These are phyloP conservation scores for Echeneis naucrates DNA, from an alignment of 2,797 vertebrate genomes.

Conservation along the genomic window DNA sequence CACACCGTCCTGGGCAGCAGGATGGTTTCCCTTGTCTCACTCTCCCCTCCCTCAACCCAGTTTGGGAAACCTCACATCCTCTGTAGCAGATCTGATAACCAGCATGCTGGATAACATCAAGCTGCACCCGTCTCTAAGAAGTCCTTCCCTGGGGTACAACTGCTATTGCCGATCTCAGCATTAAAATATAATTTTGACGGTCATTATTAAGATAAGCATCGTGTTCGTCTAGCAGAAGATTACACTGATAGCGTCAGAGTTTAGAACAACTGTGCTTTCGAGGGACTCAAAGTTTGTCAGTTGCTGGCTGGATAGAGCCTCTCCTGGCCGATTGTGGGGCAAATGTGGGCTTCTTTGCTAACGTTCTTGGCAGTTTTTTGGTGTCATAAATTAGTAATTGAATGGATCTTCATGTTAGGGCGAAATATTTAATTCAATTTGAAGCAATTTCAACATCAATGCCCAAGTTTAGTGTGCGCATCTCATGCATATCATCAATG, in stretches of 20 bases:
- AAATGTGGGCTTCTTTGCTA: neutral
- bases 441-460: neutral
- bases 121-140: conserved; percentile 64
- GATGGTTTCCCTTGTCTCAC: conserved; percentile 24
- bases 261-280: conserved; percentile 71
- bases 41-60: conserved; percentile 31
- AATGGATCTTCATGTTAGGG: neutral
- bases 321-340: conserved; percentile 29
- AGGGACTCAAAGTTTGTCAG: conserved; percentile 61
- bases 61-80: conserved; percentile 62
- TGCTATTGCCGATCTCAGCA: conserved; percentile 74
- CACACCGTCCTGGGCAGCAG: conserved; percentile 16
- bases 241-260: conserved; percentile 58
- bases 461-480: neutral
- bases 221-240: conserved; percentile 70
- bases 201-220: conserved; percentile 78
- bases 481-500: neutral
- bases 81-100: conserved; percentile 76
- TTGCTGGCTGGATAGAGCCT: conserved; percentile 53
- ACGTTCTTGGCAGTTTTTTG: conserved; percentile 6
- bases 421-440: neutral
- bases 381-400: neutral
- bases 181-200: conserved; percentile 78
- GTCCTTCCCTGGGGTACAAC: conserved; percentile 68
- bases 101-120: conserved; percentile 69